Conservation (phyloP, 2,888 invertebrate species). For the Polymixis lichenea region DNA sequence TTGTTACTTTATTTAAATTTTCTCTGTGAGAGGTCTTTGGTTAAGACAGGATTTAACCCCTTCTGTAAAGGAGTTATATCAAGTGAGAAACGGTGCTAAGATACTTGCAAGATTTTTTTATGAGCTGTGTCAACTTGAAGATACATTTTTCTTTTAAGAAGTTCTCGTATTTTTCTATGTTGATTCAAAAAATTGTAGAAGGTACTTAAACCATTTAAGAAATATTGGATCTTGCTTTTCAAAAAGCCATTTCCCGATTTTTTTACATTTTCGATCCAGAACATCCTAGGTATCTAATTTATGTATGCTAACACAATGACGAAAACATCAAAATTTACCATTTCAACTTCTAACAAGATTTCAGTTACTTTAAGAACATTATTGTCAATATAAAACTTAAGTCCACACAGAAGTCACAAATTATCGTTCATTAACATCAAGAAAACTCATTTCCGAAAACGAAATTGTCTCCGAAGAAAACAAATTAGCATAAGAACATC, state of each 20-base stretch:
- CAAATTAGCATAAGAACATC: conserved; percentile 29
- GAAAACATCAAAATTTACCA: conserved; percentile 2
- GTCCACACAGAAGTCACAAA: neutral
- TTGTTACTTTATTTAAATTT: conserved; percentile 29
- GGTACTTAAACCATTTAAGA: no score
- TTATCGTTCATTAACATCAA: neutral
- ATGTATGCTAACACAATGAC: neutral
- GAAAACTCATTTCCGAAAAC: conserved; percentile 35
- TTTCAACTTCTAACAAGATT: conserved; percentile 16
- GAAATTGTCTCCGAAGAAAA: conserved; percentile 28
- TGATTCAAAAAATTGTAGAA: no score
- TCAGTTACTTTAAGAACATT: neutral
- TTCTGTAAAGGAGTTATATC: conserved; percentile 5
- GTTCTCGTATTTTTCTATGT: no score
- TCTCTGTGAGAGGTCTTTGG: neutral
- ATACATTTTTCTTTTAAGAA: no score
- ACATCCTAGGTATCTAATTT: neutral
- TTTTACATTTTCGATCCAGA: neutral
- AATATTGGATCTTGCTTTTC: neutral
- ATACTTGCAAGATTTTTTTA: neutral
- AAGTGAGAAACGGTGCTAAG: conserved; percentile 10
- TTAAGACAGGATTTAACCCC: conserved; percentile 14
- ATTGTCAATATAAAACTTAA: conserved; percentile 18
- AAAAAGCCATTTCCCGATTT: neutral
- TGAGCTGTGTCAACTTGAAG: neutral